Evolutionary conservation across 2,888 invertebrate species (phyloP).

Genomic region (Meteorus colon): DNA sequence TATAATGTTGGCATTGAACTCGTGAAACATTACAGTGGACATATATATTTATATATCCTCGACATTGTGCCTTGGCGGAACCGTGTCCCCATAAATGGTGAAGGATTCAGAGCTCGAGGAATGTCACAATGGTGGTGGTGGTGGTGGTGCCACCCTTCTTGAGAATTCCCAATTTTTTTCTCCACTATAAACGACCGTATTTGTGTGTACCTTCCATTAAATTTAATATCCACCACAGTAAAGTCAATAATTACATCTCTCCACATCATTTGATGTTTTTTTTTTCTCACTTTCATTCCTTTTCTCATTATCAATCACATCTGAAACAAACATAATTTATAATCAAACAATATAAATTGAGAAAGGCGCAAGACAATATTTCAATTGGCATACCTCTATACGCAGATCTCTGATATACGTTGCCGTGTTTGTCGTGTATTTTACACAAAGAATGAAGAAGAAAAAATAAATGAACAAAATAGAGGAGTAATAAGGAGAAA

Average conservation of each 20-base stretch:
- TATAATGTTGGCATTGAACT: slow-evolving; percentile 37
- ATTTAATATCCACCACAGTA: slow-evolving; percentile 10
- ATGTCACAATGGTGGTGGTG: slow-evolving; percentile 27
- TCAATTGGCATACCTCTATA: neutral
- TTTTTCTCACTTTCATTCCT: neutral
- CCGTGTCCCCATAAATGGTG: slow-evolving; percentile 41
- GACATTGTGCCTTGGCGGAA: slow-evolving; percentile 39
- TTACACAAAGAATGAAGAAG: neutral
- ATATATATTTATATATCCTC: slow-evolving; percentile 26
- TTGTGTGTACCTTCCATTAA: slow-evolving; percentile 8
- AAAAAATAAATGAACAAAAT: slow-evolving; percentile 39
- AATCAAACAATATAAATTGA: neutral
- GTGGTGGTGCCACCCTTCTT: slow-evolving; percentile 30
- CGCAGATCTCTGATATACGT: neutral
- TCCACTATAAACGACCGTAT: neutral
- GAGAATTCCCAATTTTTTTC: slow-evolving; percentile 8
- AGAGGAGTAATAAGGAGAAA: slow-evolving; percentile 19
- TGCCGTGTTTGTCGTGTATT: neutral
- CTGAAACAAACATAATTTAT: neutral
- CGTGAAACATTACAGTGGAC: slow-evolving; percentile 16
- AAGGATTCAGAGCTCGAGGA: slow-evolving; percentile 40
- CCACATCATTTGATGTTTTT: neutral
- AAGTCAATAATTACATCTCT: slow-evolving; percentile 6
- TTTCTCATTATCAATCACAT: neutral
- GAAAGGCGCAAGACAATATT: neutral